A percentile compares a stretch with the other conserved stretches of the same genome.
These are phyloP conservation scores for Physocephala rufipes DNA, from an alignment of 2,888 invertebrate genomes.

Conservation along the genomic window DNA sequence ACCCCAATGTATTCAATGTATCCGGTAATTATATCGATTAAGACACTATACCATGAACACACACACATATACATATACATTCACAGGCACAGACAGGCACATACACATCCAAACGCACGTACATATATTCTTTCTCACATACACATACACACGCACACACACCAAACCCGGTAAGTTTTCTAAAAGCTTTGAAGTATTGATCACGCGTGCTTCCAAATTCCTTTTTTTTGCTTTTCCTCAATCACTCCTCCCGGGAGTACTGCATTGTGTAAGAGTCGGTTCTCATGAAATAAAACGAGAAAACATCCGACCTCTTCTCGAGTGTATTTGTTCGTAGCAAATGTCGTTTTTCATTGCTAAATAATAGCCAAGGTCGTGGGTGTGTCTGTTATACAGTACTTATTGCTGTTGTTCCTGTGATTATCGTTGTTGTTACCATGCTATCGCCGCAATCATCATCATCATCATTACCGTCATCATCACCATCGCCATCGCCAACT, in stretches of 20 bases:
- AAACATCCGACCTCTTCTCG: not conserved
- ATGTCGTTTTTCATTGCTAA: not conserved
- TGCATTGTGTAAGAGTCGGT: not conserved
- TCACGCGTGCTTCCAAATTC: constrained; percentile 16
- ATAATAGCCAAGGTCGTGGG: constrained; percentile 33
- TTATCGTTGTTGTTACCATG: not conserved
- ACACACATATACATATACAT: no score
- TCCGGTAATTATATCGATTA: no score
- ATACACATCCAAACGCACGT: no score
- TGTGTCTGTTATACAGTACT: constrained; percentile 26
- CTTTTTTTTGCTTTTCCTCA: not conserved
- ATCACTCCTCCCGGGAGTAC: not conserved
- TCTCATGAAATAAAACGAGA: not conserved
- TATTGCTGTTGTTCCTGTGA: not conserved
- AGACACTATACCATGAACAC: no score
- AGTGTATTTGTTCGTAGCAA: constrained; percentile 8
- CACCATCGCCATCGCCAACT: not conserved
- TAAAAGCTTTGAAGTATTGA: not conserved
- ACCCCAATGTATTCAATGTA: no score
- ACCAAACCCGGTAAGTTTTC: not conserved
- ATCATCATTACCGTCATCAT: not conserved
- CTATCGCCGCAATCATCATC: constrained; percentile 4
- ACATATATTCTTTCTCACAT: no score
- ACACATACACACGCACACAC: not conserved
- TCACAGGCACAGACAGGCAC: no score